Percentiles rank a stretch among this genome's conserved stretches.
Conservation (phyloP, 2,113 vertebrate species). For the Marmota flaviventris region DNA sequence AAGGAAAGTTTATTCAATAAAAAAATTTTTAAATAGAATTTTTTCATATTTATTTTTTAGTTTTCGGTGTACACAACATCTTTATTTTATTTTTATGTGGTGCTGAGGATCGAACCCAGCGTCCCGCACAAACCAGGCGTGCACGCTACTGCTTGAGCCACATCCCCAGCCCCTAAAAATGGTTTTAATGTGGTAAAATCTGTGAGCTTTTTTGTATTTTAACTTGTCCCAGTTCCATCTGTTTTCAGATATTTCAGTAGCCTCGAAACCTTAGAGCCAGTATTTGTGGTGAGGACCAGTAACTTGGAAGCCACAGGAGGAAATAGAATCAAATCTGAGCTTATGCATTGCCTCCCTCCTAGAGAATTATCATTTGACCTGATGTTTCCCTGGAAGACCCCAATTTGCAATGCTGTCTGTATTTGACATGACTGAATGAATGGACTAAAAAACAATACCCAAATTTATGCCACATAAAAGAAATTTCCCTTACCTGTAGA, state of each 20-base stretch:
- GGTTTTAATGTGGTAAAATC: neutral
- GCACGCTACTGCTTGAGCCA: no score
- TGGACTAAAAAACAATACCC: no score
- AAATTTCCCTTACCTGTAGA: no score
- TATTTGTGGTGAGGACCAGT: neutral
- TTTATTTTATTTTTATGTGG: no score
- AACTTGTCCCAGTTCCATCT: neutral
- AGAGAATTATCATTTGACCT: neutral
- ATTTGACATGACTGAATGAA: neutral
- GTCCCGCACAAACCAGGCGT: no score
- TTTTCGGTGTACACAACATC: no score
- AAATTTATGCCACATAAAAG: no score
- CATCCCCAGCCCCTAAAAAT: neutral
- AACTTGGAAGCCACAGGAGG: neutral
- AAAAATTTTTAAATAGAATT: no score
- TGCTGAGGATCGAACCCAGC: no score
- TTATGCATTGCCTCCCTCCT: neutral
- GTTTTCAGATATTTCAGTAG: neutral
- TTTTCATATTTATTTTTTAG: no score
- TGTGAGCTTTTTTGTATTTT: neutral
- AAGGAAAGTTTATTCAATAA: neutral
- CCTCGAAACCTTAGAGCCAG: neutral
- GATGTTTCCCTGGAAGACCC: neutral
- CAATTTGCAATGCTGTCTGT: neutral
- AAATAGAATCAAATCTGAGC: neutral